These are phyloP conservation scores for Choloepus hoffmanni DNA, from an alignment of 2,113 vertebrate species.

Conservation along the genomic window DNA sequence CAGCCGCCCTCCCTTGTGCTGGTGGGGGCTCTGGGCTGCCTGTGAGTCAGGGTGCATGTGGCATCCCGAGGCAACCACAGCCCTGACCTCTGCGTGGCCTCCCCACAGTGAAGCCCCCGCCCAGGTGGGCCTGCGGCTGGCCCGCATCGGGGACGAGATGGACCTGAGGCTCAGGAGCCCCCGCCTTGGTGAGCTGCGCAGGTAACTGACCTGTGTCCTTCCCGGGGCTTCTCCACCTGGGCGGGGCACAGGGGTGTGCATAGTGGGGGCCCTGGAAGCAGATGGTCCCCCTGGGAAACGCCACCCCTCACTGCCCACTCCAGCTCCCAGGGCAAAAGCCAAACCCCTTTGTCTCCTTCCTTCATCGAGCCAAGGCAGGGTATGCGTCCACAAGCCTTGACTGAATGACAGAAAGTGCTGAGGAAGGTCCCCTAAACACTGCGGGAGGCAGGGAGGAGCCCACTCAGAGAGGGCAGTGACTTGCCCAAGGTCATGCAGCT, in stretches of 20 bases:
- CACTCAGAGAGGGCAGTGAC: neutral
- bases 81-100: neutral
- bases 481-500: neutral
- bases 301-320: no score
- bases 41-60: neutral
- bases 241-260: neutral
- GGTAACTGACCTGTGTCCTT: neutral
- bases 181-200: constrained; percentile 56
- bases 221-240: neutral
- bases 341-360: neutral
- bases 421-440: neutral
- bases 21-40: neutral
- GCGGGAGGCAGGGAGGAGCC: neutral
- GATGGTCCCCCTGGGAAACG: neutral
- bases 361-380: fast-evolving
- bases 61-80: neutral
- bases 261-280: neutral
- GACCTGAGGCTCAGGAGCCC: constrained; percentile 71
- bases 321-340: neutral
- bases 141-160: constrained; percentile 92
- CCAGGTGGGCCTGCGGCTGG: constrained; percentile 90
- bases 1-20: neutral
- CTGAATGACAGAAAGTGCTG: neutral
- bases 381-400: neutral
- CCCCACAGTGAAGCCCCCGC: constrained; percentile 78